Evolutionary conservation across 1,140 invertebrate genomes (phyloP).

Genomic region (Camponotus floridanus): DNA sequence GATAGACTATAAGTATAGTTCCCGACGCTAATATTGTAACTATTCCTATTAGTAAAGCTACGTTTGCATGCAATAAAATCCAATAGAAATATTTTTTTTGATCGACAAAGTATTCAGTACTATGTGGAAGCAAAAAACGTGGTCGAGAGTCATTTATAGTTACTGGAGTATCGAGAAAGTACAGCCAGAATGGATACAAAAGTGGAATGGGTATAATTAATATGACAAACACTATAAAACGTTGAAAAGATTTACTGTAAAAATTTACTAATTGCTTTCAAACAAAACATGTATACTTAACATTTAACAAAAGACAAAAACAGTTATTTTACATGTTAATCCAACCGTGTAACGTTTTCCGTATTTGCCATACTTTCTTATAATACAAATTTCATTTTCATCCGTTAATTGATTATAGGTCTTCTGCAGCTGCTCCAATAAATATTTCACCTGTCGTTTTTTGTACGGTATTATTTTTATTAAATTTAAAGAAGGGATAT

Average conservation of each 20-base stretch:
- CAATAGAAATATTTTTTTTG: neutral
- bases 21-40: no score
- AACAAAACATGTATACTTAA: neutral
- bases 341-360: neutral
- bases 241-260: neutral
- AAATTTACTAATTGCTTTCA: neutral
- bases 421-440: neutral
- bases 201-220: neutral
- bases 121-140: neutral
- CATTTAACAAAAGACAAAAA: neutral
- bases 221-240: no score
- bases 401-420: neutral
- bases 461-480: neutral
- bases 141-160: no score
- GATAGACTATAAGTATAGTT: neutral
- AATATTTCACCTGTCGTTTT: neutral
- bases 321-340: neutral
- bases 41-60: neutral
- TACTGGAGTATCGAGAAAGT: no score
- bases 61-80: neutral
- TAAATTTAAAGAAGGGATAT: neutral
- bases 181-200: no score
- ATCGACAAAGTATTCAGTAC: neutral
- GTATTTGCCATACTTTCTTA: neutral
- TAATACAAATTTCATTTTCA: constrained; percentile 9